Percentiles rank a stretch among this genome's conserved stretches.
phyloP scores from a whole-genome alignment of 2,888 invertebrate species.

The Lordiphosa fenestrarum region DNA sequence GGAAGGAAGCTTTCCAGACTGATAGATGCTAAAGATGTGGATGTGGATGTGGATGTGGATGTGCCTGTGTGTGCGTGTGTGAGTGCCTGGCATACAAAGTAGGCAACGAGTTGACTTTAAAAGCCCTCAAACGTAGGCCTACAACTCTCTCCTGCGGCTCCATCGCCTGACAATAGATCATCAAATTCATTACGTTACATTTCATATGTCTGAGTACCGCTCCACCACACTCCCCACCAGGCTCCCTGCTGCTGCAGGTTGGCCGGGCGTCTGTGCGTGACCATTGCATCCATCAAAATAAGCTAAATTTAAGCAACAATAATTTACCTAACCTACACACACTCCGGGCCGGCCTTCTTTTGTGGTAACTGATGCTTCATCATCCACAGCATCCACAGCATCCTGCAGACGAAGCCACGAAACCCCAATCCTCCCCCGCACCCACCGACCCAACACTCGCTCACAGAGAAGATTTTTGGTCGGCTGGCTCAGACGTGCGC shows the following conservation, averaged over 20 bases:
- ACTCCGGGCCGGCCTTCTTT: slow-evolving; percentile 9
- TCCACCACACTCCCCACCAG: slow-evolving; percentile 6
- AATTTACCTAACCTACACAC: slow-evolving; percentile 21
- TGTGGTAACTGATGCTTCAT: slow-evolving; percentile 50
- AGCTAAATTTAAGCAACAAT: slow-evolving; percentile 47
- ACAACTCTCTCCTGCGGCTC: slow-evolving; percentile 12
- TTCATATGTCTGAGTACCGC: slow-evolving; percentile 64
- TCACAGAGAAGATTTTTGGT: slow-evolving; percentile 33
- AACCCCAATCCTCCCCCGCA: slow-evolving; percentile 9
- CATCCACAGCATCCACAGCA: slow-evolving; percentile 40
- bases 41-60: background rate
- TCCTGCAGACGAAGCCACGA: slow-evolving; percentile 32
- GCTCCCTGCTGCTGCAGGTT: background rate
- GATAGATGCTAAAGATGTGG: slow-evolving; percentile 57
- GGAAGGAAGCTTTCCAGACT: slow-evolving; percentile 71
- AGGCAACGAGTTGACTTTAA: slow-evolving; percentile 66
- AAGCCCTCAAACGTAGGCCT: slow-evolving; percentile 45
- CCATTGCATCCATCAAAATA: slow-evolving; percentile 59
- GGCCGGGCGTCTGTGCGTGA: slow-evolving; percentile 52
- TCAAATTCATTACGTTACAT: slow-evolving; percentile 79
- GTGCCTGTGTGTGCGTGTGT: slow-evolving; percentile 8
- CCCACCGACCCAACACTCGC: slow-evolving; percentile 2
- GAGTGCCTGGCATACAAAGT: slow-evolving; percentile 69
- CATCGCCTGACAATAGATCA: slow-evolving; percentile 79
- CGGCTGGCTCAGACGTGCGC: slow-evolving; percentile 27